Evolutionary conservation across 2,113 vertebrate species (phyloP), one percentile per base, ranked within the genome.

Genomic region (Corythornis madagascariensis): DNA sequence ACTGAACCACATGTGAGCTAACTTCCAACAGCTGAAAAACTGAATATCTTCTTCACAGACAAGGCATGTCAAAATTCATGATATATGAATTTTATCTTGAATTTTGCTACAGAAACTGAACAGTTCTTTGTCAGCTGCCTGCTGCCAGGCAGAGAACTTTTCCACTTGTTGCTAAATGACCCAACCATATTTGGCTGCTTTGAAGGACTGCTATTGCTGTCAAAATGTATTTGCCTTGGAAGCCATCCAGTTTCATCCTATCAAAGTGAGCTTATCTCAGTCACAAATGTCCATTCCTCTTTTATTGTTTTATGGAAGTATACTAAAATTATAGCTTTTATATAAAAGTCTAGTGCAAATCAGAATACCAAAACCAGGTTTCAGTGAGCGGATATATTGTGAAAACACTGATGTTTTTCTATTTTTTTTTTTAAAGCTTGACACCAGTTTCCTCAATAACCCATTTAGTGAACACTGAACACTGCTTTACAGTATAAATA

Each of bases 161-260:
- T 92, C 88, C 73, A 79, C 48, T 89, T 64, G 33, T 72, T 87
- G 67, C 35, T 77, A 73, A 92, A 78, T 60, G 70, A 80, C 26
- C 88, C 59, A 86, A 92, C 89, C 28, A 14, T 18, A 76, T 38
- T 79, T 77, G 71, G 35, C 79, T 60, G 50, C 69, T 94, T 11
- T 18, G 66, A 72, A 86, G 63, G 63, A 33, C 38, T 57, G 78
- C 59, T 79, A 20, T 10, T 72, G 67, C 80, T 91, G 28, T 75
- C 33, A 14, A 48, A 88, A 71, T 1, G 7, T 82, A 64, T 92
- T 91, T 92, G 56, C 43, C 60, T 95, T 95, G 95, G 96, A 83
- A 86, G 17, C 24, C 50, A 52, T 31, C 92, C 94, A 93, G 31
- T 86, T 86, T 59, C 70, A 90, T 38, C 79, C 35, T 82, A 61